A percentile compares a stretch with the other conserved stretches of the same genome.
Evolutionary conservation across 2,888 invertebrate genomes (phyloP).

Genomic region (Hypercompe scribonia): DNA sequence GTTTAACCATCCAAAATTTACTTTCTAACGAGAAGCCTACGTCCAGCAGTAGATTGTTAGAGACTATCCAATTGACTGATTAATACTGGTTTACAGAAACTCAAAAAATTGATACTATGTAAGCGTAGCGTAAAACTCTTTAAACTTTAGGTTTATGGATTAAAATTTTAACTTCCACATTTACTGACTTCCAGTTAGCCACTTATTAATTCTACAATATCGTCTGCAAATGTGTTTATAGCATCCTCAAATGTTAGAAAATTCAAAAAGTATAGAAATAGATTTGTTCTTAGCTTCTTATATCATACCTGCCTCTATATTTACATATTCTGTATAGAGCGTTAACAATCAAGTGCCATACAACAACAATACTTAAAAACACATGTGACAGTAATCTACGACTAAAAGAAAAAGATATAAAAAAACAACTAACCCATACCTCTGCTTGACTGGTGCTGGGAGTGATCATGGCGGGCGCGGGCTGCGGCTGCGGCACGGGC

Average conservation of each 20-base stretch:
- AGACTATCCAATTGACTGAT: too few relatives aligned
- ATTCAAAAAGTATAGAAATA: not conserved
- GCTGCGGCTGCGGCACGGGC: constrained; percentile 52
- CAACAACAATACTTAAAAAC: constrained; percentile 9
- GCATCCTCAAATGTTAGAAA: not conserved
- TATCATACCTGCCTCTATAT: not conserved
- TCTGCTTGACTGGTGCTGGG: constrained; percentile 80
- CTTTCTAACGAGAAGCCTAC: too few relatives aligned
- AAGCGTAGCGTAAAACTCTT: too few relatives aligned
- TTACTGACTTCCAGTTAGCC: too few relatives aligned
- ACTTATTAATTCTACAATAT: too few relatives aligned
- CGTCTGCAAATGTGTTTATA: too few relatives aligned
- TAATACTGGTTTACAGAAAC: too few relatives aligned
- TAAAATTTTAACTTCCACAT: too few relatives aligned
- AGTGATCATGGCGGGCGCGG: constrained; percentile 60
- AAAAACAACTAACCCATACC: constrained; percentile 63
- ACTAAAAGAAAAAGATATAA: constrained; percentile 24
- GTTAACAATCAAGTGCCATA: not conserved
- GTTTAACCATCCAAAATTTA: too few relatives aligned
- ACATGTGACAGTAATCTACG: not conserved
- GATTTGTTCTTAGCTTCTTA: not conserved
- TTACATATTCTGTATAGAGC: not conserved
- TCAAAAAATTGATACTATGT: too few relatives aligned
- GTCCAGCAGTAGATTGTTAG: too few relatives aligned
- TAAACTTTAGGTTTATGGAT: too few relatives aligned